Percentiles rank a stretch among this genome's conserved stretches.
Evolutionary conservation across 2,113 vertebrate genomes (phyloP).

Genomic region (Taurulus bubalis): DNA sequence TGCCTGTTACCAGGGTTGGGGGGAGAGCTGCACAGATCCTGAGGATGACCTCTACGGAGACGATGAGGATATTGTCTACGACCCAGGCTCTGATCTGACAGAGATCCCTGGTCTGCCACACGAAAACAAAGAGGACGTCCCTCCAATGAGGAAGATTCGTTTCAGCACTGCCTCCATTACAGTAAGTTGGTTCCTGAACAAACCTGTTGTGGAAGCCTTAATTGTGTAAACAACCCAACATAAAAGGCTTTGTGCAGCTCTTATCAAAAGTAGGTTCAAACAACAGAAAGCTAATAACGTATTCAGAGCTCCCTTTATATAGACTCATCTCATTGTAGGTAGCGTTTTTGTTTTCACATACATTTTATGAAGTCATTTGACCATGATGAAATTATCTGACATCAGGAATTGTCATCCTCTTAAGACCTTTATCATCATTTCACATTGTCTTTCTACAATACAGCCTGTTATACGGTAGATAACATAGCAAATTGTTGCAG

Average conservation of each 20-base stretch:
- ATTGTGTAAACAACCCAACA: constrained; percentile 47
- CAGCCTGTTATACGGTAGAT: not conserved
- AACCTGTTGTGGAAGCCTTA: constrained; percentile 34
- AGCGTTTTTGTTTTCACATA: constrained; percentile 8
- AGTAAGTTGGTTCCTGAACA: constrained; percentile 81
- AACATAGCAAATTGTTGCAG: constrained; percentile 34
- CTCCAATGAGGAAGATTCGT: constrained; percentile 91
- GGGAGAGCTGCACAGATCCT: constrained; percentile 91
- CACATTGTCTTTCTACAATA: not conserved
- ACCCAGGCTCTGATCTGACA: constrained; percentile 90
- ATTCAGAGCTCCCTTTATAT: constrained; percentile 35
- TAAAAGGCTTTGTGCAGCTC: constrained; percentile 48
- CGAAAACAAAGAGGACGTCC: constrained; percentile 93
- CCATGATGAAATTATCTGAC: constrained; percentile 6
- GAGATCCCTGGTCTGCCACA: constrained; percentile 92
- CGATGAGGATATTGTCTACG: constrained; percentile 90
- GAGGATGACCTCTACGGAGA: constrained; percentile 94
- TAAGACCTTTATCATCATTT: not conserved
- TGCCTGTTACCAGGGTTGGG: constrained; percentile 94
- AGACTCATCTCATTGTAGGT: constrained; percentile 16
- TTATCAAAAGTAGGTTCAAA: constrained; percentile 61
- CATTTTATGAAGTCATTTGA: constrained; percentile 2
- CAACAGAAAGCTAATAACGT: constrained; percentile 41
- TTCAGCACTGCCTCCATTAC: constrained; percentile 96
- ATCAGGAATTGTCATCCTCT: not conserved